Base-by-base conservation (phyloP, 2,888 invertebrate species). In the Theodoxus fluviatilis region DNA sequence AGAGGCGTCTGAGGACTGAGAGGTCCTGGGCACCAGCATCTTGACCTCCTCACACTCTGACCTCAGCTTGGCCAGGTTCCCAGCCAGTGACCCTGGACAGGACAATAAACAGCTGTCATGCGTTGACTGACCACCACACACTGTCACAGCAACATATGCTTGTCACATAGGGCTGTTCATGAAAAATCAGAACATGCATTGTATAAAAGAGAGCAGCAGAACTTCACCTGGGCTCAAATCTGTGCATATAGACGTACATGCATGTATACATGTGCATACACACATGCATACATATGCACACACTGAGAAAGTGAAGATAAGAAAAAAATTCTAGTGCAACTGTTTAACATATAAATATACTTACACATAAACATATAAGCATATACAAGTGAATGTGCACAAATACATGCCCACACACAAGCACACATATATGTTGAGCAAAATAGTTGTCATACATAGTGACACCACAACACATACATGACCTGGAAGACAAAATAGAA, bases 11-110 rank as follows among this genome's bases (percentile, higher is more conserved):
- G 76, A 76, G 12, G 78, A 77, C 38, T 76, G 75, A 2, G 79
- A 80, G n/a, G 73, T 70, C 63, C 74, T 63, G 0, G 85, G 85
- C 31, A 84, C 80, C 49, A 85, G 68, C 47, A 80, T 82, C 72
- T 80, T 83, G 22, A 84, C 80, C 35, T 83, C 84, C 63, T 83
- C 81, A 79, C 83, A 85, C 67, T 85, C 85, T 25, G 79, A 75
- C 73, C 77, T 76, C 40, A 85, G 74, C 61, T 80, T 83, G 68
- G 81, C 83, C 55, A 84, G 76, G 72, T 78, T 80, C 31, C 80
- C 75, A 31, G 79, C 71, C n/a, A n/a, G n/a, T n/a, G n/a, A n/a
- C n/a, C n/a, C n/a, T n/a, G n/a, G n/a, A n/a, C n/a, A n/a, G n/a
- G n/a, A n/a, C n/a, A n/a, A n/a, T n/a, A n/a, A n/a, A n/a, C n/a